Conservation (phyloP, 1,140 invertebrate species). For the Danaus plexippus region DNA sequence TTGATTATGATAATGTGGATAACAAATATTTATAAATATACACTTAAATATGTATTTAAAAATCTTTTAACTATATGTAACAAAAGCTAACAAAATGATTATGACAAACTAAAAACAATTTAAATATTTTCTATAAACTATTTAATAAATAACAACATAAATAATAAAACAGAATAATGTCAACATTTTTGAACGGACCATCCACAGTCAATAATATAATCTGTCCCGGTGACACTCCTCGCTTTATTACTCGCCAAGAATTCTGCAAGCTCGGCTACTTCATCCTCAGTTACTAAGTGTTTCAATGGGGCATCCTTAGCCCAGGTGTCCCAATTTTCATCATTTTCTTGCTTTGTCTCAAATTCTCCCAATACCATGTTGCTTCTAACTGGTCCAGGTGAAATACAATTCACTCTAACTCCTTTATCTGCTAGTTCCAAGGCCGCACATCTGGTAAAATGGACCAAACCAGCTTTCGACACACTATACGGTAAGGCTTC, state of each 20-base stretch:
- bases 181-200: no score
- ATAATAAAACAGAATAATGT: no score
- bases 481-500: constrained; percentile 14
- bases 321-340: constrained; percentile 6
- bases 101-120: no score
- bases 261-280: constrained; percentile 25
- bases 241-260: constrained; percentile 19
- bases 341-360: constrained; percentile 10
- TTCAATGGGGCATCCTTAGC: constrained; percentile 10
- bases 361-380: constrained; percentile 18
- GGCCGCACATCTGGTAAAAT: constrained; percentile 29
- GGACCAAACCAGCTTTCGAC: constrained; percentile 21
- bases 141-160: no score
- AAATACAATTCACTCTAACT: constrained; percentile 32
- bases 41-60: no score
- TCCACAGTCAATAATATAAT: no score
- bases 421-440: constrained; percentile 24
- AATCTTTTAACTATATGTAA: no score
- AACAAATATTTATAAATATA: no score
- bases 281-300: constrained; percentile 15
- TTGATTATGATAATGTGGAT: no score
- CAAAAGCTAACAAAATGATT: no score
- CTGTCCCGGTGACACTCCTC: no score
- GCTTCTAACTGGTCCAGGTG: constrained; percentile 25
- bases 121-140: no score